Conservation (phyloP, 2,888 invertebrate genomes). For the Ophion ellenae region DNA sequence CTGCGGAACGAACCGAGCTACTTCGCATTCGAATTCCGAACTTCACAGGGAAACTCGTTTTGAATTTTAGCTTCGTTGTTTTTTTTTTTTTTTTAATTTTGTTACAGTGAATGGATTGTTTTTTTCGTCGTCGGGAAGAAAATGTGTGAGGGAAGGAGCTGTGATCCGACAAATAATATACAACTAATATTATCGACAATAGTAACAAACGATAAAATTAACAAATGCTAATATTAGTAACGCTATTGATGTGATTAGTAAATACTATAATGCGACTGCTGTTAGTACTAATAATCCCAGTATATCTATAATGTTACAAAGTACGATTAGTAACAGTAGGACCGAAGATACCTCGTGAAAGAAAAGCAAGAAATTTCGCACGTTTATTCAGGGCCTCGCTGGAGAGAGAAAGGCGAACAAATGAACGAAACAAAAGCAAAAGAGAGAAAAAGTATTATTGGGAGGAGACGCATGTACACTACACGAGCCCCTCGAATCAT, state of each 20-base stretch:
- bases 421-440: slow-evolving; percentile 13
- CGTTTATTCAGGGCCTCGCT: neutral
- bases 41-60: neutral
- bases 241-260: neutral
- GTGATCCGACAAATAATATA: slow-evolving; percentile 2
- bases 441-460: slow-evolving; percentile 1
- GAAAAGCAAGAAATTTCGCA: neutral
- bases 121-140: slow-evolving; percentile 40
- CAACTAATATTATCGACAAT: slow-evolving; percentile 1
- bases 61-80: neutral
- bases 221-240: neutral
- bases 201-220: neutral
- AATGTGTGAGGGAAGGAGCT: slow-evolving; percentile 45
- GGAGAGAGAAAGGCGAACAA: slow-evolving; percentile 51
- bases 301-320: neutral
- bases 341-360: neutral
- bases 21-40: neutral
- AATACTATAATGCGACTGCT: neutral
- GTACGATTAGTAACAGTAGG: neutral
- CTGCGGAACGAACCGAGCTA: slow-evolving; percentile 3
- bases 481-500: slow-evolving; percentile 61
- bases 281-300: neutral
- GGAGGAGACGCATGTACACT: slow-evolving; percentile 25
- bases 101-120: neutral
- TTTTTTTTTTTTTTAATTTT: neutral